Percentiles rank a stretch among this genome's conserved stretches.
Conservation (phyloP, 2,113 vertebrate genomes). For the Mola mola region DNA sequence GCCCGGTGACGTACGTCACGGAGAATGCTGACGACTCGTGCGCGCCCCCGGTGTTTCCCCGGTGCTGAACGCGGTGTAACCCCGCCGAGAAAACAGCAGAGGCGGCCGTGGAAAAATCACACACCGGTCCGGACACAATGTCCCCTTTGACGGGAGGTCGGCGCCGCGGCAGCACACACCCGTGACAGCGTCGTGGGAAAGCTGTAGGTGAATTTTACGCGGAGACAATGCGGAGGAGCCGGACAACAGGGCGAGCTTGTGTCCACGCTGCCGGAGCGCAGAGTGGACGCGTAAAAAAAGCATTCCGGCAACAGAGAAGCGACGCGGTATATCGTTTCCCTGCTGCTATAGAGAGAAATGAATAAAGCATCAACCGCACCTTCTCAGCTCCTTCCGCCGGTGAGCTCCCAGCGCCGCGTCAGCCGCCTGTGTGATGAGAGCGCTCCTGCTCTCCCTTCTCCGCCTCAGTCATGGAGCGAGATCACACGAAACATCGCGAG, state of each 20-base stretch:
- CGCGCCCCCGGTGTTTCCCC: too few relatives aligned
- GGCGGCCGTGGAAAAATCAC: slow-evolving; percentile 9
- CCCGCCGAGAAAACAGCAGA: slow-evolving; percentile 3
- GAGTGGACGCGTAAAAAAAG: neutral
- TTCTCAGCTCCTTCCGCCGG: slow-evolving; percentile 39
- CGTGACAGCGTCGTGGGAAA: too few relatives aligned
- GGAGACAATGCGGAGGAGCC: neutral
- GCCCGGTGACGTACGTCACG: too few relatives aligned
- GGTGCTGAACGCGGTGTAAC: neutral
- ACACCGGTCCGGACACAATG: slow-evolving; percentile 68
- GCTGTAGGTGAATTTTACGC: neutral
- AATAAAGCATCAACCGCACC: neutral
- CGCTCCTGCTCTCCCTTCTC: slow-evolving; percentile 1
- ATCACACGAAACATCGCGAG: slow-evolving; percentile 64
- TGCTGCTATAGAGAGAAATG: neutral
- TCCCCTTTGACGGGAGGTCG: slow-evolving; percentile 64
- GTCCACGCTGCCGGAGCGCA: neutral
- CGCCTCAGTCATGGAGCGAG: slow-evolving; percentile 34
- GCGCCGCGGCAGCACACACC: too few relatives aligned
- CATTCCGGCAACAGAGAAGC: too few relatives aligned
- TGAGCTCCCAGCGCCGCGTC: slow-evolving; percentile 59
- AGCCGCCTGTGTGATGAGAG: slow-evolving; percentile 51
- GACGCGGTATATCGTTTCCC: too few relatives aligned
- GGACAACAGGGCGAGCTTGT: neutral
- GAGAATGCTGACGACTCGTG: too few relatives aligned